Evolutionary conservation across 2,888 invertebrate genomes (phyloP).

Genomic region (Crossocerus cetratus): DNA sequence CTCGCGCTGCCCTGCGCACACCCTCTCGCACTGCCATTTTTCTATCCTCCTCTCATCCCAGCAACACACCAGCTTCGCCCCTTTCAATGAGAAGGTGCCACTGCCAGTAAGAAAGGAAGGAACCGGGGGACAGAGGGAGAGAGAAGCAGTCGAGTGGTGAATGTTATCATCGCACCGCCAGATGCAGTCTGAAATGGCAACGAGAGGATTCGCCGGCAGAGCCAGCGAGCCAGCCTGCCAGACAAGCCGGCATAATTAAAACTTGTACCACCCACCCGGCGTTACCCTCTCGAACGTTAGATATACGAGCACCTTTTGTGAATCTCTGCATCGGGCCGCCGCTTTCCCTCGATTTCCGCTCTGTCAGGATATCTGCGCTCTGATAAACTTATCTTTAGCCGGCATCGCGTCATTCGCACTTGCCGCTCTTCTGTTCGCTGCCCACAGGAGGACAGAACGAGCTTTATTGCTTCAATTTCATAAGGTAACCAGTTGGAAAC

Average conservation of each 20-base stretch:
- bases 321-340: conserved; percentile 1
- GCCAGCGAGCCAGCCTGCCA: conserved; percentile 8
- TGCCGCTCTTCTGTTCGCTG: no score
- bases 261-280: conserved; percentile 47
- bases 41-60: background rate
- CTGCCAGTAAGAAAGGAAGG: background rate
- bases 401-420: no score
- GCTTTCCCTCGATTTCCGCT: background rate
- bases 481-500: no score
- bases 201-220: conserved; percentile 46
- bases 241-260: conserved; percentile 69
- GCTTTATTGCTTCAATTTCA: no score
- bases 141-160: conserved; percentile 48
- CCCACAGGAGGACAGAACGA: no score
- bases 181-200: conserved; percentile 63
- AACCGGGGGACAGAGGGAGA: conserved; percentile 12
- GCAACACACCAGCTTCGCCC: conserved; percentile 23
- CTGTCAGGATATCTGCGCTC: no score
- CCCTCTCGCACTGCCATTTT: conserved; percentile 17
- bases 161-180: conserved; percentile 68
- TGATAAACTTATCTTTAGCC: no score
- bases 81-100: conserved; percentile 61
- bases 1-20: background rate
- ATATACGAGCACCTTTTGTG: conserved; percentile 46
- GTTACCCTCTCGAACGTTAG: conserved; percentile 51